Conservation (phyloP, 2,888 invertebrate genomes). For the Muschampia staudingeri region DNA sequence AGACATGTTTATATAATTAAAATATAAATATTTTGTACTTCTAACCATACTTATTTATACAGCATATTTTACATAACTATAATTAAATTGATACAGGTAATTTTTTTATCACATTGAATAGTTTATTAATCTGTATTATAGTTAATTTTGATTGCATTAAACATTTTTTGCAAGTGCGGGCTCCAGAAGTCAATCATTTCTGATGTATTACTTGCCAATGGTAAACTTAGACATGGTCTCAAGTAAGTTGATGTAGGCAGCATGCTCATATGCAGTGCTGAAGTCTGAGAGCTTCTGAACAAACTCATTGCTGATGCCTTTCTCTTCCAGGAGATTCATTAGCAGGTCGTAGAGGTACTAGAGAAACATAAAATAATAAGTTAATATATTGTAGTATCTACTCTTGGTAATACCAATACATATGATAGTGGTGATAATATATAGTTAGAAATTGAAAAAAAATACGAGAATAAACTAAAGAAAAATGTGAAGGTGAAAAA, state of each 20-base stretch:
- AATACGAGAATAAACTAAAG: no score
- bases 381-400: not conserved
- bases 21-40: no score
- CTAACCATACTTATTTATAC: no score
- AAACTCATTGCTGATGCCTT: conserved; percentile 98
- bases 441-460: no score
- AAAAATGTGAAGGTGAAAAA: no score
- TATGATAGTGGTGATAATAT: no score
- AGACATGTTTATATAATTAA: no score
- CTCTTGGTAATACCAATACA: no score
- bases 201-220: conserved; percentile 87
- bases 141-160: no score
- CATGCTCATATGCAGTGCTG: conserved; percentile 98
- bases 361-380: conserved; percentile 66
- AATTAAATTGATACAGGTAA: no score
- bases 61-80: no score
- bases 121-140: not conserved
- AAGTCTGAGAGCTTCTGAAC: conserved; percentile 97
- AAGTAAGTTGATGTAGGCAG: conserved; percentile 97
- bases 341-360: conserved; percentile 98
- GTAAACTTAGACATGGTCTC: conserved; percentile 95
- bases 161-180: conserved; percentile 12
- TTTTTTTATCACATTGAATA: not conserved
- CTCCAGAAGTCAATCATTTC: conserved; percentile 21
- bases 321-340: conserved; percentile 98